These are phyloP conservation scores for Poecilobothrus nobilitatus DNA, from an alignment of 2,888 invertebrate species.

Conservation along the genomic window DNA sequence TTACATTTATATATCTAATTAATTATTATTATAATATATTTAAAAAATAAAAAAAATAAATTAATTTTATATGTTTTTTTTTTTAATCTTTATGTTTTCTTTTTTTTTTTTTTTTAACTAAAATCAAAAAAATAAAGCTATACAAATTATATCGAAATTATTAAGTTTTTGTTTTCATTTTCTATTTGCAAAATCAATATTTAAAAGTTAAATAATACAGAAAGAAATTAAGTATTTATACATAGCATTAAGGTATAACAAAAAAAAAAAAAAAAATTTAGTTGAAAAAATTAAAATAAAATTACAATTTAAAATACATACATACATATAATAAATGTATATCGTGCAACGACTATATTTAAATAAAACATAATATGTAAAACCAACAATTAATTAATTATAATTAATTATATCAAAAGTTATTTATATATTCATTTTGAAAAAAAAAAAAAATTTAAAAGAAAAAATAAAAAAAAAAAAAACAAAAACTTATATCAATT, in stretches of 20 bases:
- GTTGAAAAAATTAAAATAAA: not conserved
- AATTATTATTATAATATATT: not conserved
- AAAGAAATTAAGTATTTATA: not conserved
- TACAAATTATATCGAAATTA: not conserved
- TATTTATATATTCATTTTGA: not conserved
- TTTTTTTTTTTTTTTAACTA: no score
- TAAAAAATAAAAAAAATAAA: not conserved
- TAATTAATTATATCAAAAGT: not conserved
- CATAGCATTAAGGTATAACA: not conserved
- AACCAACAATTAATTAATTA: no score
- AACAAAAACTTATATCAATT: not conserved
- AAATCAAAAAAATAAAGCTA: no score
- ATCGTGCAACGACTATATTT: constrained; percentile 1
- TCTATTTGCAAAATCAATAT: no score
- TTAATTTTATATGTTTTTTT: not conserved
- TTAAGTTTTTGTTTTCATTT: no score
- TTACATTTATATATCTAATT: constrained; percentile 1
- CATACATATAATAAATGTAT: not conserved
- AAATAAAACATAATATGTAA: not conserved
- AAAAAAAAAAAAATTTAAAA: no score
- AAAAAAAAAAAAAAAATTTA: not conserved
- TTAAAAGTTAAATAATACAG: not conserved
- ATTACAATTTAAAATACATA: no score
- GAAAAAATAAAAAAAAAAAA: no score
- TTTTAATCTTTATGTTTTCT: not conserved